Percentiles rank a stretch among this genome's conserved stretches.
Evolutionary conservation across 2,888 invertebrate species (phyloP).

Genomic region (Plagodis pulveraria): DNA sequence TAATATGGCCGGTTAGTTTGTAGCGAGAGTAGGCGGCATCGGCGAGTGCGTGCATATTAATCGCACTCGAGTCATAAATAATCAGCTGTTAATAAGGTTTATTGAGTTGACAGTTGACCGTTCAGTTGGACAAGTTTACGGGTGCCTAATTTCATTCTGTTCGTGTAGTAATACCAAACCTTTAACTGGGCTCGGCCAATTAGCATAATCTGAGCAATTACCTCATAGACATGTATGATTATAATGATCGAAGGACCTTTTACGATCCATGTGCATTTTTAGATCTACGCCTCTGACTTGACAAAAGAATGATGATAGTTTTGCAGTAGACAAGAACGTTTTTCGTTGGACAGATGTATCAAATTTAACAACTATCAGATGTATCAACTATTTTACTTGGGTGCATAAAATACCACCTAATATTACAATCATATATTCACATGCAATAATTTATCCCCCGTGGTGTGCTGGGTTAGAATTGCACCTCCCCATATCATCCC

Average conservation of each 20-base stretch:
- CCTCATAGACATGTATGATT: slow-evolving; percentile 20
- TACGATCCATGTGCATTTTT: neutral
- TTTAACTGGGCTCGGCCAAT: slow-evolving; percentile 18
- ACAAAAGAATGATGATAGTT: no score
- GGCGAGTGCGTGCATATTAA: slow-evolving; percentile 32
- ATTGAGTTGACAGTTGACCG: slow-evolving; percentile 39
- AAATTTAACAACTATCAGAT: no score
- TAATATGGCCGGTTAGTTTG: slow-evolving; percentile 32
- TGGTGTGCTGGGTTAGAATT: no score
- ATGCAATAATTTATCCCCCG: no score
- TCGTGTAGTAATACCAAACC: slow-evolving; percentile 20
- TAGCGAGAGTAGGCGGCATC: slow-evolving; percentile 32
- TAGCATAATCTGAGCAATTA: slow-evolving; percentile 27
- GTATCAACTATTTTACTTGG: no score
- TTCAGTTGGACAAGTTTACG: slow-evolving; percentile 35
- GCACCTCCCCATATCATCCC: no score
- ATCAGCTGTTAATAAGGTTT: slow-evolving; percentile 37
- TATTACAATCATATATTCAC: no score
- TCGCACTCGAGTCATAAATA: slow-evolving; percentile 33
- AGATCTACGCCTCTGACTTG: no score
- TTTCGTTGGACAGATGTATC: no score
- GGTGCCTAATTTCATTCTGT: slow-evolving; percentile 30
- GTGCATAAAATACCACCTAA: no score
- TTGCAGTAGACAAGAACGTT: no score
- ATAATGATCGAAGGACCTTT: slow-evolving; percentile 13